Evolutionary conservation across 2,113 vertebrate genomes (phyloP).

Genomic region (Gymnogyps californianus): DNA sequence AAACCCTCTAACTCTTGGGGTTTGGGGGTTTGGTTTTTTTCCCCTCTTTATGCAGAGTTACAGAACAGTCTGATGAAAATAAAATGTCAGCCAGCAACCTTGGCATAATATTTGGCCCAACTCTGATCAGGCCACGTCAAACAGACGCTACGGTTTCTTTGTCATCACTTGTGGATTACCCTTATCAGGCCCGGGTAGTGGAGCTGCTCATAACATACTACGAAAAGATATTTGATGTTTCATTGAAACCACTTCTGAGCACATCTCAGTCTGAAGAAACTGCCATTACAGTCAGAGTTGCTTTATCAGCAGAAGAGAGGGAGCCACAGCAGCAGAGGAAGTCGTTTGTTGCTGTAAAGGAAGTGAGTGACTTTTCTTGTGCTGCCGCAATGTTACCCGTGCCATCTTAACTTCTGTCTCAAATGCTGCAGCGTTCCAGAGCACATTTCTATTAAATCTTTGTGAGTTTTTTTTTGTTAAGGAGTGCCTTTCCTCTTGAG

Average conservation of each 20-base stretch:
- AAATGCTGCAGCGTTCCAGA: not conserved
- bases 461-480: not conserved
- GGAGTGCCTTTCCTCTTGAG: not conserved
- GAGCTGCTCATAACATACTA: constrained; percentile 91
- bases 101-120: constrained; percentile 96
- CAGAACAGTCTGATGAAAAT: constrained; percentile 89
- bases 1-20: not conserved
- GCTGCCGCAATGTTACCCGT: not conserved
- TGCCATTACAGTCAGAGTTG: constrained; percentile 32
- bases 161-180: constrained; percentile 94
- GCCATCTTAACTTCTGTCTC: not conserved
- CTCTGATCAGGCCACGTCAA: constrained; percentile 90
- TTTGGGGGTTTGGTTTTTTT: not conserved
- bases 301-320: constrained; percentile 76
- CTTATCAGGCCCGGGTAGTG: constrained; percentile 90
- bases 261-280: constrained; percentile 55
- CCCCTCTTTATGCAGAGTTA: constrained; percentile 75
- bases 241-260: constrained; percentile 73
- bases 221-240: constrained; percentile 89
- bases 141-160: constrained; percentile 88
- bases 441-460: not conserved
- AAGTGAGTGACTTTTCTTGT: constrained; percentile 75
- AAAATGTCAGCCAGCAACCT: constrained; percentile 98
- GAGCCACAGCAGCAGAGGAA: constrained; percentile 81
- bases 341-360: constrained; percentile 83